phyloP scores from a whole-genome alignment of 2,888 invertebrate genomes.

The Dorcus parallelipipedus region DNA sequence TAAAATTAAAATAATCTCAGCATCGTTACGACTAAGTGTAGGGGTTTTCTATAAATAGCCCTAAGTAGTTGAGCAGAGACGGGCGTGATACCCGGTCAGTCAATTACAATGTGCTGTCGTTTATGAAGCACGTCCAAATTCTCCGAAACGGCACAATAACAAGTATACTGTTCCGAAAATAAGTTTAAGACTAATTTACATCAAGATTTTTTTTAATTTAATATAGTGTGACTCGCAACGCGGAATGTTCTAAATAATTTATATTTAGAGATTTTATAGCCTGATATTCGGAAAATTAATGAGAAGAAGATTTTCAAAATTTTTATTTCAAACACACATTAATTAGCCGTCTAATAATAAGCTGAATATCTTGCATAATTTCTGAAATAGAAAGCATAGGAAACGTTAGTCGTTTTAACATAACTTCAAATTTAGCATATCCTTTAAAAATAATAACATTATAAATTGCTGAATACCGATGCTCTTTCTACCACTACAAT shows the following conservation, averaged over 20 bases:
- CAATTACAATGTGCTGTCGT: conserved; percentile 19
- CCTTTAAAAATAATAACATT: too few species aligned
- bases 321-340: background rate
- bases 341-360: conserved; percentile 1
- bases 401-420: too few species aligned
- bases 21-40: conserved; percentile 41
- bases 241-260: conserved; percentile 16
- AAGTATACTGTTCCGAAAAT: conserved; percentile 29
- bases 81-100: conserved; percentile 23
- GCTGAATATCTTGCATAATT: too few species aligned
- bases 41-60: conserved; percentile 41
- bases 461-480: too few species aligned
- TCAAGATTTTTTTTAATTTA: conserved; percentile 25
- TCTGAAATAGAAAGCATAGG: too few species aligned
- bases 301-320: background rate
- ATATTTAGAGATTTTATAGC: conserved; percentile 17
- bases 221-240: conserved; percentile 18
- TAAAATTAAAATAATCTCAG: conserved; percentile 46
- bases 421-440: too few species aligned
- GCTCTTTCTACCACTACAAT: too few species aligned
- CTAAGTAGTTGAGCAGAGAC: conserved; percentile 15
- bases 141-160: conserved; percentile 26
- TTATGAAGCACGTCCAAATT: conserved; percentile 20
- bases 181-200: conserved; percentile 31
- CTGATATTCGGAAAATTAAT: conserved; percentile 15